Evolutionary conservation across 1,140 invertebrate genomes (phyloP), one percentile per base, ranked within the genome.

Genomic region (Agrypnia vestita): DNA sequence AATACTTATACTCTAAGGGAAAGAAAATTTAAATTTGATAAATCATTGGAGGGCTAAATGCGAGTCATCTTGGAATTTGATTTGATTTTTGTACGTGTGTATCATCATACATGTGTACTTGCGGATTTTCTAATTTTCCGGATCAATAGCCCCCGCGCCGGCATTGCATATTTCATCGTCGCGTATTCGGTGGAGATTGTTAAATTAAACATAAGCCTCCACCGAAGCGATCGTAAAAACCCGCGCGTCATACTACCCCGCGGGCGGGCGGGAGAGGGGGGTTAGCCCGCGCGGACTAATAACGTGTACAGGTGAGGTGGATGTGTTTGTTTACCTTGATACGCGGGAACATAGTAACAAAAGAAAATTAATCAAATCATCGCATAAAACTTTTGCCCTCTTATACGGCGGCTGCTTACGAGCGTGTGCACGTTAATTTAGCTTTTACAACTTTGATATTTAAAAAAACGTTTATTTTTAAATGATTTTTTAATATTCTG

Each of bases 171-270:
- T 79, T 79, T 79, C 77, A 79, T 73, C 55, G 77, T 49, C 53
- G 67, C 46, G 59, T 21, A 74, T 74, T 64, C 62, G 67, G 55
- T 43, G 49, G 49, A 78, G 67, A 79, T 79, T 79, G 77, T 62
- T 79, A 79, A 79, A 79, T 79, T 79, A 79, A 79, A 79, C 77
- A 79, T 79, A 79, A 73, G 77, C 67, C 56, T 73, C 51, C 61
- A 17, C 56, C 56, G 47, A 49, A 71, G 53, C 49, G 67, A 56
- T 72, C 76, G 76, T 78, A 78, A 78, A 78, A 78, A 78, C 47
- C 49, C 59, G 47, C 59, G 47, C 75, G 56, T 62, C 73, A 59
- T 75, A 49, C 35, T 35, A 35, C 25, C 25, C 25, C 35, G 44
- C 51, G 21, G 55, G 17, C 49, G 49, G 11, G n/a, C n/a, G 53